A percentile compares a stretch with the other conserved stretches of the same genome.
These are phyloP conservation scores for Galeopterus variegatus DNA, from an alignment of 2,113 vertebrate species.

Conservation along the genomic window DNA sequence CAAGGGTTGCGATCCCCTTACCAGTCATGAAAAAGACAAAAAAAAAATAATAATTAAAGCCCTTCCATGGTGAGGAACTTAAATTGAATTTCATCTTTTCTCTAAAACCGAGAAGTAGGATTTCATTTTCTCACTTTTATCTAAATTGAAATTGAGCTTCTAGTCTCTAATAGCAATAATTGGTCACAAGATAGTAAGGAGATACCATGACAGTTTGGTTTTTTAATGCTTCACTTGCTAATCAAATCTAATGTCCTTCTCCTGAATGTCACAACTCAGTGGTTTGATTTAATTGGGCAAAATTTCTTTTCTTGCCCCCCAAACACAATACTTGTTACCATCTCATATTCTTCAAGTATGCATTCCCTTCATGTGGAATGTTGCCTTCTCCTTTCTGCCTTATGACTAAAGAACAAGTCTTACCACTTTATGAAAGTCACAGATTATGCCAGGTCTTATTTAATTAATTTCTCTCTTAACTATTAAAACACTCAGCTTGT, in stretches of 20 bases:
- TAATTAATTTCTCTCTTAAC: neutral
- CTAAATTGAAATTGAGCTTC: constrained; percentile 17
- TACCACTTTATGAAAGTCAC: neutral
- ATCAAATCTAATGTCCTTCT: constrained; percentile 14
- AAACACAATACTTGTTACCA: neutral
- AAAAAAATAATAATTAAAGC: constrained; percentile 25
- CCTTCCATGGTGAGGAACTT: neutral
- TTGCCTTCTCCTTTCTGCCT: neutral
- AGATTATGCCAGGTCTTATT: neutral
- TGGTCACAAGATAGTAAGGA: neutral
- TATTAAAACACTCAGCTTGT: neutral
- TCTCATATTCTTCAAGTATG: neutral
- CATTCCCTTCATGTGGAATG: neutral
- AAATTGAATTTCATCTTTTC: constrained; percentile 31
- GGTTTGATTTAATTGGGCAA: constrained; percentile 22
- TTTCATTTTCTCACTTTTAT: constrained; percentile 56
- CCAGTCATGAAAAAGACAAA: too few species aligned
- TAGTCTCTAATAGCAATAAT: neutral
- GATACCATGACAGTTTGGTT: neutral
- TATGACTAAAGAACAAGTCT: neutral
- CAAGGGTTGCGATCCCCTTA: too few species aligned
- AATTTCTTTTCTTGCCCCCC: neutral
- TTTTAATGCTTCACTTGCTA: neutral
- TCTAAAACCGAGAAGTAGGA: neutral
- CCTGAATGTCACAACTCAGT: neutral